phyloP scores from a whole-genome alignment of 35 echinoderm and acorn worm species.

The Ophioderma brevispina region DNA sequence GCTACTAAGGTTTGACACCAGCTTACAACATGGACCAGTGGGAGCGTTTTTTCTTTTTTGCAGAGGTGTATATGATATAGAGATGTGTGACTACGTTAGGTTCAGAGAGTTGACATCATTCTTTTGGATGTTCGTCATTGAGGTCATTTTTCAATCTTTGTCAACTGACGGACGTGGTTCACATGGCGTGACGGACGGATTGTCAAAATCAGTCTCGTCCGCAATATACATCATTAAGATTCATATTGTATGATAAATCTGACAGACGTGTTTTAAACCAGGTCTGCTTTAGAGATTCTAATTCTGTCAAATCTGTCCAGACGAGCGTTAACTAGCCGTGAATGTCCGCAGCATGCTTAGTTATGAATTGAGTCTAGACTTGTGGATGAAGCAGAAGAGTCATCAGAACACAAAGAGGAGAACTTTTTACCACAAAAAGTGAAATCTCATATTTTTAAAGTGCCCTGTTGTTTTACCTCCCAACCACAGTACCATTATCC shows the following conservation, averaged over 20 bases:
- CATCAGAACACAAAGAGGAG: not conserved
- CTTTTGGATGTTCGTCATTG: not conserved
- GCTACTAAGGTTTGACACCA: no score
- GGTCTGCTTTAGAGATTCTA: not conserved
- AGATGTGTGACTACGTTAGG: not conserved
- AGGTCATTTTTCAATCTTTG: not conserved
- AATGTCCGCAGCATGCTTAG: not conserved
- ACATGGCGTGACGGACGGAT: not conserved
- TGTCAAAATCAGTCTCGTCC: not conserved
- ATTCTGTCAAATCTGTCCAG: conserved; percentile 7
- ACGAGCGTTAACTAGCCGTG: not conserved
- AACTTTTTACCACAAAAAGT: not conserved
- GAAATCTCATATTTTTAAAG: not conserved
- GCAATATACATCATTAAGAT: not conserved
- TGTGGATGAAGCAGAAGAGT: not conserved
- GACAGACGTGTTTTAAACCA: not conserved
- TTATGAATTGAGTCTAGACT: not conserved
- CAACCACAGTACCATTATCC: not conserved
- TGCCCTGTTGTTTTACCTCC: not conserved
- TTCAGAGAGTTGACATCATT: not conserved
- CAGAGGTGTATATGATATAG: no score
- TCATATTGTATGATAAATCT: not conserved
- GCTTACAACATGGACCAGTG: no score
- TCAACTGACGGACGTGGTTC: not conserved
- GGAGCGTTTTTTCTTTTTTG: no score